Base-by-base conservation (phyloP, 2,888 invertebrate species). In the Drosophila ustulata region DNA sequence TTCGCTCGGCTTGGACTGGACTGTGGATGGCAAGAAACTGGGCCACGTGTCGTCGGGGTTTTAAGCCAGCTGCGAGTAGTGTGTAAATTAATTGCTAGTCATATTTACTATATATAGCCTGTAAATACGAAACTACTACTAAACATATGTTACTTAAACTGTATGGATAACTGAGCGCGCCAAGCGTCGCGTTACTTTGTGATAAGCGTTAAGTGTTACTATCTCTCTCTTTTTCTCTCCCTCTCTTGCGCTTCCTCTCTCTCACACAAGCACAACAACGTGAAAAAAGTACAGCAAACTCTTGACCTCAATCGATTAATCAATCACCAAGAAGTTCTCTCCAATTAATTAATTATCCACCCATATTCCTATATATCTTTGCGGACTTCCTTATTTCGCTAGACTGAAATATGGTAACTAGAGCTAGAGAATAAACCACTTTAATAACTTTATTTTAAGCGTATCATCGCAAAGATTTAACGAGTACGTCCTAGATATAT, bases 11-110 rank as follows among this genome's bases (percentile, higher is more conserved):
- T 91, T 90, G 75, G 92, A 92, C 70, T 92, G 92, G 91, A 80
- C 82, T 9, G 88, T 91, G 62, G 83, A 81, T 68, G 79, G 64
- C 74, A 87, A 89, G 25, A 92, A 91, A 62, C 88, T 94, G 68
- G 90, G 90, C 1, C 89, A 92, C 62, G 92, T 92, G 80, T 92
- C 92, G 11, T 91, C 92, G 43, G 92, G 91, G 9, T 92, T 92
- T 66, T 92, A 83, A 91, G 4, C 34, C n/a, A 18, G 18, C 39
- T 34, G 11, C 77, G 46, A 25, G 13, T 32, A 18, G 34, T 64
- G 68, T 65, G 50, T 74, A 74, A 66, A 49, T 53, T 62, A 47
- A 6, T 32, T n/a, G 34, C 41, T 57, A 66, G 68, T 69, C 63
- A 59, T 57, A 69, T 25, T 46, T 39, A 18, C 18, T 18, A 18